Evolutionary conservation across 2,888 invertebrate species (phyloP).

Genomic region (Drosophila nigritarsus): DNA sequence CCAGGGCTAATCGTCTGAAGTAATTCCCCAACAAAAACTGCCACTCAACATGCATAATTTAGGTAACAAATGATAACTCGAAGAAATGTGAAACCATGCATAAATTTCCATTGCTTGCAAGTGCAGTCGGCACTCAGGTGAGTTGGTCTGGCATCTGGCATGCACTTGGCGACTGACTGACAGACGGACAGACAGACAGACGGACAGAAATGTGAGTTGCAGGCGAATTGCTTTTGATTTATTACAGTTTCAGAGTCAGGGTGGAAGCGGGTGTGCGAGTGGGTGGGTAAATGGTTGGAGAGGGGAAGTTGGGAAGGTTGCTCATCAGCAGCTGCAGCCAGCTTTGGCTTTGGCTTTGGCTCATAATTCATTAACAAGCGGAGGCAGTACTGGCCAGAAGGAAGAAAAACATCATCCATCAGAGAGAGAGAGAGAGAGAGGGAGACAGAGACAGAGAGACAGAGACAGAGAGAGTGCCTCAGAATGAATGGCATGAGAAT

Average conservation of each 20-base stretch:
- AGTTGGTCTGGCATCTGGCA: conserved; percentile 27
- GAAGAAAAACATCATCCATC: conserved; percentile 29
- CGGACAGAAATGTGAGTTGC: conserved; percentile 47
- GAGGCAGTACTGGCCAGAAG: conserved; percentile 21
- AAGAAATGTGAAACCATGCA: conserved; percentile 84
- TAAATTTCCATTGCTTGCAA: conserved; percentile 72
- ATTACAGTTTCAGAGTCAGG: conserved; percentile 49
- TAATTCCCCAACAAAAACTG: conserved; percentile 74
- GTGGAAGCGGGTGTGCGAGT: not conserved
- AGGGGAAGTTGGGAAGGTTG: conserved; percentile 32
- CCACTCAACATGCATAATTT: conserved; percentile 80
- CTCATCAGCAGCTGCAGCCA: conserved; percentile 77
- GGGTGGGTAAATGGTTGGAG: not conserved
- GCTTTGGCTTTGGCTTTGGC: conserved; percentile 55
- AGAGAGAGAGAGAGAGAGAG: not conserved
- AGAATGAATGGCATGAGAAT: conserved; percentile 6
- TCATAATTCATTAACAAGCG: conserved; percentile 81
- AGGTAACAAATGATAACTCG: conserved; percentile 81
- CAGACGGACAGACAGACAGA: conserved; percentile 15
- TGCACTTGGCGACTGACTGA: conserved; percentile 18
- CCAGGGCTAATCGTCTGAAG: conserved; percentile 72
- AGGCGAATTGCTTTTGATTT: conserved; percentile 82
- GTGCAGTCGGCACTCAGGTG: conserved; percentile 47
- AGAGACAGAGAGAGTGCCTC: not conserved
- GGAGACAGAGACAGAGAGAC: not conserved